A percentile compares a stretch with the other conserved stretches of the same genome.
phyloP scores from a whole-genome alignment of 2,797 vertebrate genomes.

The Eurystomus glaucurus region DNA sequence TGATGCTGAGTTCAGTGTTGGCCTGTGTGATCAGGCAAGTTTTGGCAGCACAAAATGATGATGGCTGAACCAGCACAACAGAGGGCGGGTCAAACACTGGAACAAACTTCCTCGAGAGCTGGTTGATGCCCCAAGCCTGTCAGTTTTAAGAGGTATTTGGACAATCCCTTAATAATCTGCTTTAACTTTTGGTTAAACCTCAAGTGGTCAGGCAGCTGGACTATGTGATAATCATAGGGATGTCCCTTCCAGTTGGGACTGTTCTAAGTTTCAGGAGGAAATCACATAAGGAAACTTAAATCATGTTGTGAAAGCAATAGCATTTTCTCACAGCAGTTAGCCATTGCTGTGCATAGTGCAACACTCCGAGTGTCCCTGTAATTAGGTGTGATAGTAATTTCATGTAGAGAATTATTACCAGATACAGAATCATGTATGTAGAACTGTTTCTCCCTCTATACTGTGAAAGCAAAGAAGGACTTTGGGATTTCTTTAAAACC shows the following conservation, averaged over 20 bases:
- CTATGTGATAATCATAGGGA: fast-evolving
- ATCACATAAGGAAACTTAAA: not conserved
- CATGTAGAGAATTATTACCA: not conserved
- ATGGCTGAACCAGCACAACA: too few species aligned
- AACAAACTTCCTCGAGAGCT: not conserved
- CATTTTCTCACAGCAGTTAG: not conserved
- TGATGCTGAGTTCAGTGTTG: too few species aligned
- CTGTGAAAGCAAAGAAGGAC: not conserved
- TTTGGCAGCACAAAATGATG: too few species aligned
- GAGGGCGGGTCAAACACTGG: not conserved
- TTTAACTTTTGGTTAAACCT: not conserved
- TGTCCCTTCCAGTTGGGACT: not conserved
- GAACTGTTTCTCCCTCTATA: not conserved
- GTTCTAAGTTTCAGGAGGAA: not conserved
- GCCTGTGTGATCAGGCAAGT: too few species aligned
- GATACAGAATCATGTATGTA: not conserved
- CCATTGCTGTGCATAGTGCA: not conserved
- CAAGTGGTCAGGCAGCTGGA: not conserved
- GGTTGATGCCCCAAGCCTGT: not conserved
- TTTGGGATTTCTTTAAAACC: not conserved
- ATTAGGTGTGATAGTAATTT: not conserved
- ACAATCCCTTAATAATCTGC: not conserved
- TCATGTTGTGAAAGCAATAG: not conserved
- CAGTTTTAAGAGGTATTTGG: not conserved
- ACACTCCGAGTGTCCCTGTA: not conserved